phyloP scores from a whole-genome alignment of 2,797 vertebrate species.

The Coilia nasus region DNA sequence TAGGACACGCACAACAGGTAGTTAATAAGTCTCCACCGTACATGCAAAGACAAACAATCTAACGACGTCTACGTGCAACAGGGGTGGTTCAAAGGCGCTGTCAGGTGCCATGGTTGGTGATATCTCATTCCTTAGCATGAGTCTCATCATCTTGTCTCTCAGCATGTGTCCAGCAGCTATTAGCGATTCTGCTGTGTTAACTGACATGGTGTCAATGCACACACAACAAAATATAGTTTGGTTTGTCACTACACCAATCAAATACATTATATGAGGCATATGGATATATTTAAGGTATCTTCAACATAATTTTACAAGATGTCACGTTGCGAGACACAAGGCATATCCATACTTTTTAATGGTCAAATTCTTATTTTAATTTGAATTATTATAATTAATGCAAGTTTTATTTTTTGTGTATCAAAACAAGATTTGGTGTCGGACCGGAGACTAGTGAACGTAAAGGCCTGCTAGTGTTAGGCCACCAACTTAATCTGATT shows the following conservation, averaged over 20 bases:
- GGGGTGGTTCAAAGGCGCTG: background rate
- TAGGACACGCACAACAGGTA: background rate
- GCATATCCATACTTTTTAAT: too few species aligned
- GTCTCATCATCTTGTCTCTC: background rate
- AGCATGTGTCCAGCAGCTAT: background rate
- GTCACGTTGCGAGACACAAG: too few species aligned
- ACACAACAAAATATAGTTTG: background rate
- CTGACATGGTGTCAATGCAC: background rate
- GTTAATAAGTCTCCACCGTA: background rate
- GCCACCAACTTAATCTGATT: background rate
- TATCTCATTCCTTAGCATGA: background rate
- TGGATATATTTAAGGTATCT: too few species aligned
- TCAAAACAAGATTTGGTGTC: background rate
- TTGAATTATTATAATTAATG: too few species aligned
- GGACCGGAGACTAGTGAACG: background rate
- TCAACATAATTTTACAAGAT: background rate
- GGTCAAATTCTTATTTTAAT: too few species aligned
- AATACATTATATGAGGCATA: background rate
- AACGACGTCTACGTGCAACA: background rate
- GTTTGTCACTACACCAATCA: background rate
- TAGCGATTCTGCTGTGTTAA: background rate
- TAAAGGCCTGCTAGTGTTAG: background rate
- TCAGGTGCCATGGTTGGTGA: background rate
- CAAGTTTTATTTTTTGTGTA: too few species aligned
- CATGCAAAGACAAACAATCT: constrained; percentile 9